These are phyloP conservation scores for Dryomyza anilis DNA, from an alignment of 2,888 invertebrate genomes.

Conservation along the genomic window DNA sequence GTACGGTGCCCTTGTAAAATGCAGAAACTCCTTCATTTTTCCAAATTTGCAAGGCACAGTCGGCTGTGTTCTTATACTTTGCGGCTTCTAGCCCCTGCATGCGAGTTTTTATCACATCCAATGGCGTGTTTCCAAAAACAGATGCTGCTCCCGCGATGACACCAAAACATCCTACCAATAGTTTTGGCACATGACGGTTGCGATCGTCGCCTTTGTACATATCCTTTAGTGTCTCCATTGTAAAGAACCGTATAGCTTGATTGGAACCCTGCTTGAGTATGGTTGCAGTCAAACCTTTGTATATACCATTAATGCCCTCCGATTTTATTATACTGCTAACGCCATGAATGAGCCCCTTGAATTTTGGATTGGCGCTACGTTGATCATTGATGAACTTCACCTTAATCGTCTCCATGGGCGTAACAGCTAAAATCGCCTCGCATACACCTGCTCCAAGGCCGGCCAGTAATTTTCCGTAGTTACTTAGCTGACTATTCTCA, in stretches of 20 bases:
- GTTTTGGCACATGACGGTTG: constrained; percentile 82
- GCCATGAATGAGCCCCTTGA: constrained; percentile 93
- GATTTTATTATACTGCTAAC: constrained; percentile 82
- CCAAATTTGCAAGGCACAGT: constrained; percentile 91
- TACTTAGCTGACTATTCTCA: constrained; percentile 79
- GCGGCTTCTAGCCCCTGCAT: constrained; percentile 99
- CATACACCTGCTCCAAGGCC: constrained; percentile 94
- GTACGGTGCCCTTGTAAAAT: constrained; percentile 99
- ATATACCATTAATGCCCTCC: constrained; percentile 76
- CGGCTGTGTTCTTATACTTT: constrained; percentile 92
- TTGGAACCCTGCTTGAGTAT: constrained; percentile 98
- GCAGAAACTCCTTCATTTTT: constrained; percentile 90
- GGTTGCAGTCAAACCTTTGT: constrained; percentile 94
- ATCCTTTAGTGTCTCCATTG: constrained; percentile 94
- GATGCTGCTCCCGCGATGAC: constrained; percentile 93
- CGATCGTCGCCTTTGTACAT: constrained; percentile 87
- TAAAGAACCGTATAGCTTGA: constrained; percentile 97
- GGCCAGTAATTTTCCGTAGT: constrained; percentile 79
- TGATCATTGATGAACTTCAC: constrained; percentile 99
- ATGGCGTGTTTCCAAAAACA: constrained; percentile 97
- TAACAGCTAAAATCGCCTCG: constrained; percentile 96
- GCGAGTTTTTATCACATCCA: constrained; percentile 98
- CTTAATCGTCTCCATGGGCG: constrained; percentile 99
- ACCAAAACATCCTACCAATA: constrained; percentile 87
- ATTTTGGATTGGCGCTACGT: constrained; percentile 86